phyloP scores from a whole-genome alignment of 2,888 invertebrate genomes.

The Luperina testacea region DNA sequence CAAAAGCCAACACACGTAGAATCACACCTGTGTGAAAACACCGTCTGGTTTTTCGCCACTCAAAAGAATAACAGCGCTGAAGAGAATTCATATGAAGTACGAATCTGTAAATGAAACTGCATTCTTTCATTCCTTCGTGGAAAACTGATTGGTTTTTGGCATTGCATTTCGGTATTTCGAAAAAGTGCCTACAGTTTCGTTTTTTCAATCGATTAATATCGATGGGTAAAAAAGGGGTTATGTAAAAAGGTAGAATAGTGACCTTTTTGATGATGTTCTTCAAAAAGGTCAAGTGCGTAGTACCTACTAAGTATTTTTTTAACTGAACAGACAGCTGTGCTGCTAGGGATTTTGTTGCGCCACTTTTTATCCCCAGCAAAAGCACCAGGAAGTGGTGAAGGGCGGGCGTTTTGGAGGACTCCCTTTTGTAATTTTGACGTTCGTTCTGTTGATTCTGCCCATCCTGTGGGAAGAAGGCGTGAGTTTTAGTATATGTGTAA shows the following conservation, averaged over 20 bases:
- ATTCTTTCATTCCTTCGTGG: conserved; percentile 38
- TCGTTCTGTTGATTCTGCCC: too few relatives aligned
- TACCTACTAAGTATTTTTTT: too few relatives aligned
- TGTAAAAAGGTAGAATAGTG: not conserved
- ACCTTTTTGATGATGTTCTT: not conserved
- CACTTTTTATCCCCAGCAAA: too few relatives aligned
- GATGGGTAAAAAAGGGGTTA: not conserved
- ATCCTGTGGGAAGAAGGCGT: too few relatives aligned
- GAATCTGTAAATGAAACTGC: conserved; percentile 50
- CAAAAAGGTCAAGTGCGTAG: not conserved
- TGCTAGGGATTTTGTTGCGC: too few relatives aligned
- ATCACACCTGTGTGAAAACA: conserved; percentile 35
- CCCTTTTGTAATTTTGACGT: too few relatives aligned
- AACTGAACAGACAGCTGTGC: too few relatives aligned
- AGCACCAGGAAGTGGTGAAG: too few relatives aligned
- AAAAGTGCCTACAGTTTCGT: not conserved
- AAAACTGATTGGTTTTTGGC: conserved; percentile 56
- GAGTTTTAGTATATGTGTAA: too few relatives aligned
- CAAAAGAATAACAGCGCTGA: conserved; percentile 15
- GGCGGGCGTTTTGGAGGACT: too few relatives aligned
- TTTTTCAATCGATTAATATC: conserved; percentile 12
- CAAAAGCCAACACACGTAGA: conserved; percentile 43
- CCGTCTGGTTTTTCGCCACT: conserved; percentile 11
- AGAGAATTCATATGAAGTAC: conserved; percentile 38
- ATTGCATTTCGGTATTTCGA: conserved; percentile 26